These are phyloP conservation scores for Melanotaenia maccullochi DNA, from an alignment of 2,797 vertebrate genomes.

Conservation along the genomic window DNA sequence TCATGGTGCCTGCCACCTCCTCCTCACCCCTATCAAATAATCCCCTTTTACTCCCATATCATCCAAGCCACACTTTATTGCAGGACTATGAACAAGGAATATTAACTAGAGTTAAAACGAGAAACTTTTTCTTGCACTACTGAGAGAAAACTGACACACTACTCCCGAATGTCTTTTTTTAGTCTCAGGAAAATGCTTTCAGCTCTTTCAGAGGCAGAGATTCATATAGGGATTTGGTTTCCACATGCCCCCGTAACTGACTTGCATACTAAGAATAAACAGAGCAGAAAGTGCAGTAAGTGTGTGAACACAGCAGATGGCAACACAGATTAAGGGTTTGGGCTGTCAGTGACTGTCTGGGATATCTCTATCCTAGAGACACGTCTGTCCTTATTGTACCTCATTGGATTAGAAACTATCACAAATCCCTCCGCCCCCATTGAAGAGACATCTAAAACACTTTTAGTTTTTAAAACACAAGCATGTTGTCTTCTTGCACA, in stretches of 20 bases:
- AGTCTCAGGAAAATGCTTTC: conserved; percentile 59
- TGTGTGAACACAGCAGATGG: conserved; percentile 72
- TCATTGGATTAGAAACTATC: conserved; percentile 40
- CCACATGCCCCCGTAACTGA: conserved; percentile 42
- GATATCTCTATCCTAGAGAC: conserved; percentile 34
- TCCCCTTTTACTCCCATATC: conserved; percentile 55
- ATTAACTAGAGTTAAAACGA: conserved; percentile 53
- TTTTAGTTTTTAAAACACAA: conserved; percentile 15
- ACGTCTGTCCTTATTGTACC: conserved; percentile 15
- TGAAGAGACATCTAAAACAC: conserved; percentile 18
- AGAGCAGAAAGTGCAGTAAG: conserved; percentile 53
- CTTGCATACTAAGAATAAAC: conserved; percentile 62
- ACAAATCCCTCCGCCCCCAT: conserved; percentile 14
- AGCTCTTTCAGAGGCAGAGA: conserved; percentile 53
- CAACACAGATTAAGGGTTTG: conserved; percentile 74
- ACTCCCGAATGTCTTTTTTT: conserved; percentile 41
- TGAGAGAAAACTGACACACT: conserved; percentile 34
- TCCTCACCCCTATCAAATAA: conserved; percentile 58
- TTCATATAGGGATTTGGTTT: conserved; percentile 51
- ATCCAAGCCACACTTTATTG: conserved; percentile 54
- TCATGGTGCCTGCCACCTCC: conserved; percentile 55
- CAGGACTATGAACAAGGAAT: conserved; percentile 51
- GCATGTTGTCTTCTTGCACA: neutral
- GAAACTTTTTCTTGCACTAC: conserved; percentile 43
- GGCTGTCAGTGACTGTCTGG: conserved; percentile 44